Conservation (phyloP, 2,113 vertebrate genomes). For the Loxodonta africana region DNA sequence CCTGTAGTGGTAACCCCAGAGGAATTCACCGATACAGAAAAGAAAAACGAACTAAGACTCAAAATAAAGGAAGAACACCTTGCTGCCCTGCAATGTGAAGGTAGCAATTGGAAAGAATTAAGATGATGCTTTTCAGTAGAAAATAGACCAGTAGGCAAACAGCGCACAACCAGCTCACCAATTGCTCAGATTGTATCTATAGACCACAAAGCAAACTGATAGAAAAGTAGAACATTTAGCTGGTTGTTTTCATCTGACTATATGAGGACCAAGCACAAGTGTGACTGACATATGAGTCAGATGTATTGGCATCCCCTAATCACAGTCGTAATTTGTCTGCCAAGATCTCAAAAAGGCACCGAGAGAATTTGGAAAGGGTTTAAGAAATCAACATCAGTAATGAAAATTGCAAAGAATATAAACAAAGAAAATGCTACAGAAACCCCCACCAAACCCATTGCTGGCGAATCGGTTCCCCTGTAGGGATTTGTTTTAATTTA, state of each 20-base stretch:
- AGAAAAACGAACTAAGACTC: conserved; percentile 81
- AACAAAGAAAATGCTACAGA: not conserved
- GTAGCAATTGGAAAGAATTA: conserved; percentile 82
- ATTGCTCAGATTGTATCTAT: not conserved
- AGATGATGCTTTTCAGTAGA: not conserved
- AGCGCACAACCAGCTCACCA: not conserved
- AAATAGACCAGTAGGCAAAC: not conserved
- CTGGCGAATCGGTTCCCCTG: too few relatives aligned
- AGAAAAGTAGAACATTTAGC: not conserved
- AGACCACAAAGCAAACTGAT: not conserved
- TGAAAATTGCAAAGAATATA: conserved; percentile 14
- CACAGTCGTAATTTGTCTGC: not conserved
- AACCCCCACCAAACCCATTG: too few relatives aligned
- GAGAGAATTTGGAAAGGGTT: not conserved
- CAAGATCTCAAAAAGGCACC: not conserved
- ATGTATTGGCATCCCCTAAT: not conserved
- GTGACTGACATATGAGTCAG: not conserved
- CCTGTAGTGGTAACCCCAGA: conserved; percentile 71
- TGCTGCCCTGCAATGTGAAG: conserved; percentile 91
- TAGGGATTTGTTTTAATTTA: not conserved
- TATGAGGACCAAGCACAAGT: not conserved
- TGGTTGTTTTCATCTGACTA: not conserved
- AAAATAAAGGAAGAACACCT: conserved; percentile 91
- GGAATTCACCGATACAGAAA: conserved; percentile 81
- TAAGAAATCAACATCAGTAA: not conserved